Base-by-base conservation (phyloP, 2,888 invertebrate species). In the Lobophora halterata region DNA sequence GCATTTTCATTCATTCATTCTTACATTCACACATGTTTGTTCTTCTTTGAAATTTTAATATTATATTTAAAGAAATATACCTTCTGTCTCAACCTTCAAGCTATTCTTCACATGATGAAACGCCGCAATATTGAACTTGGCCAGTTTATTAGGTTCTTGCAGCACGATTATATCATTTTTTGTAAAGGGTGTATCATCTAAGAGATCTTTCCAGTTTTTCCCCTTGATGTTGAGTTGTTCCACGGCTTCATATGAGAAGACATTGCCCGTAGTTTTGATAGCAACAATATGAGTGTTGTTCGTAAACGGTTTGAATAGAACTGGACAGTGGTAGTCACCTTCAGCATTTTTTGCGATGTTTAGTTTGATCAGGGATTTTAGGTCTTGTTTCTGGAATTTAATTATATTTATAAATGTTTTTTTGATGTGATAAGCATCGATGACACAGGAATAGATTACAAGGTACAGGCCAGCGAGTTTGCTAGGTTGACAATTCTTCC, bases 151-250 rank as follows among this genome's bases (percentile, higher is more conserved):
- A 0, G 99, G 98, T 79, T 99, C 93, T 67, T 97, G 98, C 58
- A 99, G 90, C 0, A 93, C 93, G 38, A 99, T 96, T 4, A 99
- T 92, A 71, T 99, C 98, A 61, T 90, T 93, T 48, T 96, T 90
- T 6, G 91, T 89, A 73, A 99, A 99, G 0, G 96, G 92, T 49
- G 93, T 91, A 72, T 99, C 98, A 51, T 91, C 93, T 5, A 99
- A 87, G 18, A 99, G 90, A 83, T 99, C 99, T 65, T 95, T 96
- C 93, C 95, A 97, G 68, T 97, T 97, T 58, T 94, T 94, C 1
- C 95, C 92, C 79, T 98, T 99, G 31, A 99, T 92, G 71, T 99
- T 99, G 19, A 99, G 89, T 64, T 98, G 96, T 59, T 98, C 97
- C 20, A 99, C 91, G 0, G 98, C 98, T 90, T 99, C 98, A 86